These are phyloP conservation scores for Gallinago jamesoni DNA, from an alignment of 2,113 vertebrate genomes.

Conservation along the genomic window DNA sequence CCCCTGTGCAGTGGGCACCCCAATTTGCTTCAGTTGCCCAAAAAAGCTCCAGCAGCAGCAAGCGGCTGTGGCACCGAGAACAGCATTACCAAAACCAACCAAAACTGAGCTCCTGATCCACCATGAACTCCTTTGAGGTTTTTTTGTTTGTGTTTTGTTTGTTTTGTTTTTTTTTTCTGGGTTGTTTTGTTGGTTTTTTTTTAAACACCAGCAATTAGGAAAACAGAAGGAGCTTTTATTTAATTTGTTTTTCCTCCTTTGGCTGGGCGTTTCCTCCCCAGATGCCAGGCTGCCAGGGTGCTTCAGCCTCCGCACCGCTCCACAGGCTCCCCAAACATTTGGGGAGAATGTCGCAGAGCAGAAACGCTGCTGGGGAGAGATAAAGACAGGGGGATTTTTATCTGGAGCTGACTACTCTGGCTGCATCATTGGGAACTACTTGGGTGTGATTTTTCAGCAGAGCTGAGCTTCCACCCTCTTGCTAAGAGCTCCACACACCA, in stretches of 20 bases:
- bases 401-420: neutral
- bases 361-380: neutral
- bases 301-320: neutral
- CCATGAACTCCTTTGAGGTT: neutral
- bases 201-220: neutral
- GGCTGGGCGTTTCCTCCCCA: neutral
- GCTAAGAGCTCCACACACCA: neutral
- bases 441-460: neutral
- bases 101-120: neutral
- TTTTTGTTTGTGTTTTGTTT: neutral
- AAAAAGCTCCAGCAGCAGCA: neutral
- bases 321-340: neutral
- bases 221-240: neutral
- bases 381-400: fast-evolving
- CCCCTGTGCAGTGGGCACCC: neutral
- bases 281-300: neutral
- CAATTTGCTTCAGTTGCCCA: neutral
- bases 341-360: neutral
- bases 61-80: neutral
- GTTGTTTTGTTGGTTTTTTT: neutral
- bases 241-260: constrained; percentile 13
- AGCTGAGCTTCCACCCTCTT: neutral
- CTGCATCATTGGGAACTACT: neutral
- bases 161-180: neutral
- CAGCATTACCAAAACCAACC: neutral